Evolutionary conservation across 2,797 vertebrate species (phyloP).

Genomic region (Chelidonichthys spinosus): DNA sequence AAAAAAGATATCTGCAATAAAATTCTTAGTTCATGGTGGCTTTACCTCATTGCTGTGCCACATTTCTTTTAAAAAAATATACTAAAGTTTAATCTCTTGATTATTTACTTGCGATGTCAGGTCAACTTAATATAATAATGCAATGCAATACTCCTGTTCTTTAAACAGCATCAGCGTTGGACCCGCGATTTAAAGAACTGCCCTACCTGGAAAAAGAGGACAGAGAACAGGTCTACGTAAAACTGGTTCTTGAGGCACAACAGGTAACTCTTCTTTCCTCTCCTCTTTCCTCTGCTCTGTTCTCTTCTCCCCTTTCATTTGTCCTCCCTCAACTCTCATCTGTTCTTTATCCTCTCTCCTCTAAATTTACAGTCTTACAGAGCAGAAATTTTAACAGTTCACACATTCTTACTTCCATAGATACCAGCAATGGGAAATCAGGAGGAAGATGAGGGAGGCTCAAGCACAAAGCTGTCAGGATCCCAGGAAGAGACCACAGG

Average conservation of each 20-base stretch:
- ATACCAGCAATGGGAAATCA: neutral
- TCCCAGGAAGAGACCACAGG: neutral
- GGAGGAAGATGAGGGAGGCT: neutral
- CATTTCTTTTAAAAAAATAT: neutral
- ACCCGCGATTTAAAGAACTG: neutral
- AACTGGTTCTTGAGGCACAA: neutral
- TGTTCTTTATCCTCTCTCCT: neutral
- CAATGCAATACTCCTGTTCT: neutral
- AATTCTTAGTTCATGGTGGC: constrained; percentile 8
- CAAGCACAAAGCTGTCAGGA: neutral
- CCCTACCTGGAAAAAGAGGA: constrained; percentile 7
- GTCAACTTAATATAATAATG: neutral
- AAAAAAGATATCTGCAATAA: no score
- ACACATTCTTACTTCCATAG: constrained; percentile 8
- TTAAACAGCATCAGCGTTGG: constrained; percentile 1
- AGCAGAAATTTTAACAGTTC: constrained; percentile 1
- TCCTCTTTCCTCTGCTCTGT: neutral
- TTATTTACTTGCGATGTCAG: neutral
- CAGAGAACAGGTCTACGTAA: neutral
- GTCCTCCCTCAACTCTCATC: neutral
- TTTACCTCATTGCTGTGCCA: neutral
- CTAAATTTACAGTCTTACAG: neutral
- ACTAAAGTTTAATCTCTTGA: constrained; percentile 2
- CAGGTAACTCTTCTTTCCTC: constrained; percentile 1
- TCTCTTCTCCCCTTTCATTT: neutral